Conservation (phyloP, 2,888 invertebrate genomes). For the Eristalis pertinax region DNA sequence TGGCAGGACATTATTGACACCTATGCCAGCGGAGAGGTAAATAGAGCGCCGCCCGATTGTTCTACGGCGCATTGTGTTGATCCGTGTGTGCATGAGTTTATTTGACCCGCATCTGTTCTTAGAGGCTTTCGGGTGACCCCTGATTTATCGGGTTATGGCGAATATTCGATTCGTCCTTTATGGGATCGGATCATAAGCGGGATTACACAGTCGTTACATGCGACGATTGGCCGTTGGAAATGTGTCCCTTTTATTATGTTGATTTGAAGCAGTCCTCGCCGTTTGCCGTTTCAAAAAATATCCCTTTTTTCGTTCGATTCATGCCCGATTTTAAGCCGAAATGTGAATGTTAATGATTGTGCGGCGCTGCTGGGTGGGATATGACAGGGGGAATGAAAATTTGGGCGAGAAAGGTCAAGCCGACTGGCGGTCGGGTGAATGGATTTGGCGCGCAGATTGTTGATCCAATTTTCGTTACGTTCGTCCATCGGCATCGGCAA, state of each 20-base stretch:
- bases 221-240: constrained; percentile 11
- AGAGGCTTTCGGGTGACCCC: constrained; percentile 65
- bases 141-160: constrained; percentile 69
- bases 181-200: constrained; percentile 41
- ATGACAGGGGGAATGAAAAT: constrained; percentile 2
- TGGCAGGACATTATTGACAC: constrained; percentile 47
- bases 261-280: constrained; percentile 46
- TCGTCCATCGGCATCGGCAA: too few species aligned
- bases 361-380: constrained; percentile 1
- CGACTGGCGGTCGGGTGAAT: constrained; percentile 22
- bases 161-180: constrained; percentile 22
- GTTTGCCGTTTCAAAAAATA: constrained; percentile 65
- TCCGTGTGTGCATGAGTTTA: constrained; percentile 33
- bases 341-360: constrained; percentile 31
- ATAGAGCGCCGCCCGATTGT: constrained; percentile 68
- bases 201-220: constrained; percentile 65
- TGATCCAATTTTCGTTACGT: constrained; percentile 45
- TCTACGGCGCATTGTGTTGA: constrained; percentile 48
- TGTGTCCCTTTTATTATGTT: constrained; percentile 66
- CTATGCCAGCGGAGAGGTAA: constrained; percentile 62
- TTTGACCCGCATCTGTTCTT: constrained; percentile 72
- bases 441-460: constrained; percentile 56
- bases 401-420: constrained; percentile 50
- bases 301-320: constrained; percentile 38
- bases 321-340: constrained; percentile 33